These are phyloP conservation scores for Labeo catla DNA, from an alignment of 2,113 vertebrate species.

Conservation along the genomic window DNA sequence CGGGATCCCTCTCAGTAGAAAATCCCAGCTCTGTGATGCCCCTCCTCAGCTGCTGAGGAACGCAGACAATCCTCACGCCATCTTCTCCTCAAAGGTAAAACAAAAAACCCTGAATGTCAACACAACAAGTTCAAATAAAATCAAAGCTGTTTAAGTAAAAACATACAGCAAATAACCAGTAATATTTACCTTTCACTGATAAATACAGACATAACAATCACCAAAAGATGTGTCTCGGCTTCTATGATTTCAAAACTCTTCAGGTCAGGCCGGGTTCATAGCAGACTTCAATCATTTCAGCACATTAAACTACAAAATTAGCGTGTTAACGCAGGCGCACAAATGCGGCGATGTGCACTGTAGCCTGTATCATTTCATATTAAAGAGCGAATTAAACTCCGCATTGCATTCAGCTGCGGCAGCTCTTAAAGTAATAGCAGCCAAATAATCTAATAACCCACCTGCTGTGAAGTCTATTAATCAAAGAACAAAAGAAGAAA, in stretches of 20 bases:
- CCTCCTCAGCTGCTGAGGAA: constrained; percentile 71
- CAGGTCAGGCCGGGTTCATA: background rate
- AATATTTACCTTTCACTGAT: background rate
- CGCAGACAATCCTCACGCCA: constrained; percentile 71
- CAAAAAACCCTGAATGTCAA: background rate
- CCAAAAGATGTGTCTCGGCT: background rate
- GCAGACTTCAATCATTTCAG: background rate
- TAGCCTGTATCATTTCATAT: no score
- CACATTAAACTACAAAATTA: background rate
- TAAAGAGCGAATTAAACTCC: no score
- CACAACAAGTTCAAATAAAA: background rate
- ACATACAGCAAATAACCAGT: background rate
- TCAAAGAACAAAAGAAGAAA: no score
- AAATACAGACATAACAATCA: background rate
- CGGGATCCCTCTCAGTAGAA: constrained; percentile 76
- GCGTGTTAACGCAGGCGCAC: no score
- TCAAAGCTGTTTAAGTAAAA: background rate
- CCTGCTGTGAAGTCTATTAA: no score
- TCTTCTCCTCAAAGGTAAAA: constrained; percentile 79
- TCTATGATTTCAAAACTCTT: background rate
- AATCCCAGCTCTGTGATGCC: constrained; percentile 76
- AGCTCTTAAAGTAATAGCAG: no score
- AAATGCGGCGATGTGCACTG: no score
- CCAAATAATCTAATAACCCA: no score
- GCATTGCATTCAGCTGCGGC: no score